Base-by-base conservation (phyloP, 1,140 invertebrate species). In the Drosophila lacteicornis region DNA sequence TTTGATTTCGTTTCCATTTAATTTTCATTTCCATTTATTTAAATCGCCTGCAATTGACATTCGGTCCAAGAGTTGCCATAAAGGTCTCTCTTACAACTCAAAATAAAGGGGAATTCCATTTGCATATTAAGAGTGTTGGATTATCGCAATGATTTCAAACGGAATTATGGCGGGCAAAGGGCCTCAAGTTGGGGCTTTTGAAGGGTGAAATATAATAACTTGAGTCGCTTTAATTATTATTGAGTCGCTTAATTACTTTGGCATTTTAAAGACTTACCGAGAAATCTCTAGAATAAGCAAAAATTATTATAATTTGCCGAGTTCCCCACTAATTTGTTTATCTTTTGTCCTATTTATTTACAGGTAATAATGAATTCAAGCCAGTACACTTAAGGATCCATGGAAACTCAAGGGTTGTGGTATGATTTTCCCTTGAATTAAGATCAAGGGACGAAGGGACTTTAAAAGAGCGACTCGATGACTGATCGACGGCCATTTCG, bases 11-110 rank as follows among this genome's bases (percentile, higher is more conserved):
- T 67, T 69, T 69, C 62, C 47, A 53, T 69, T 69, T 46, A 51
- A 68, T 80, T 70, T 65, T 76, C 78, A 69, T 80, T 84, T 84
- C 13, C 53, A 80, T 86, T 82, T 86, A 86, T 87, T 82, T 79
- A 74, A 75, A 75, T 77, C 67, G 71, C 60, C 60, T 51, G 60
- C 81, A 80, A 77, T 74, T 84, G 77, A 77, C 73, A 85, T 73
- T 76, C 79, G 75, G 62, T 40, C 79, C 55, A 71, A 45, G 25
- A 40, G 40, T 40, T 53, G 38, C 38, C 46, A 74, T 43, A 53
- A 43, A 47, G 36, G 33, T 36, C 33, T 25, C 38, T 13, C 38
- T 22, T 27, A 11, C 53, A 5, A 3, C 36, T 27, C 36, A 15
- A 40, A 49, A 33, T 30, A 19, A 30, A 30, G 27, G 67, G 17